Conservation (phyloP, 2,797 vertebrate genomes). For the Gadopsis marmoratus region DNA sequence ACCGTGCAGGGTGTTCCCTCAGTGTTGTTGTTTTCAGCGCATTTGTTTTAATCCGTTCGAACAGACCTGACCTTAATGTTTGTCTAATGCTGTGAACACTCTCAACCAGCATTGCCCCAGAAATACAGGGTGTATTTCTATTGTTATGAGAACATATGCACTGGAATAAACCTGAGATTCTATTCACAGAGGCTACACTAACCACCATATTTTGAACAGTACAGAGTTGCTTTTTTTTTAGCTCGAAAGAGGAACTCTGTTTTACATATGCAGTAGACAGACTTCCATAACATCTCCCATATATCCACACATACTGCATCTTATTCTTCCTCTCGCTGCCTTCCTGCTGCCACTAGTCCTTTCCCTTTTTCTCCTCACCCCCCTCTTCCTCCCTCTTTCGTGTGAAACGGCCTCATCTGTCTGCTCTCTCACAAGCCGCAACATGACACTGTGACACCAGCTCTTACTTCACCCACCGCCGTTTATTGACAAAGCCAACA, state of each 20-base stretch:
- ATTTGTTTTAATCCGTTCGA: slow-evolving; percentile 17
- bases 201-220: too few species aligned
- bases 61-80: slow-evolving; percentile 5
- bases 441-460: slow-evolving; percentile 81
- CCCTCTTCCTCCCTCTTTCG: slow-evolving; percentile 61
- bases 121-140: background rate
- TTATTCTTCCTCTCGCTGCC: slow-evolving; percentile 9
- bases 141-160: background rate
- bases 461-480: slow-evolving; percentile 82
- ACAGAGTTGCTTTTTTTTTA: background rate
- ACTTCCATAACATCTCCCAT: slow-evolving; percentile 23
- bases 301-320: slow-evolving; percentile 28
- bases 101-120: background rate
- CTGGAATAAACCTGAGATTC: background rate
- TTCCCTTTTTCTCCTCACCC: slow-evolving; percentile 32
- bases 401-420: slow-evolving; percentile 80
- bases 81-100: background rate
- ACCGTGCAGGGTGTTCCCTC: slow-evolving; percentile 43
- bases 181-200: background rate
- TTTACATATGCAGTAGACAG: slow-evolving; percentile 24
- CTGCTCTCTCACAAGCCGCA: slow-evolving; percentile 81
- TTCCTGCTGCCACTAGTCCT: slow-evolving; percentile 13
- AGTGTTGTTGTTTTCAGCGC: slow-evolving; percentile 37
- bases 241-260: slow-evolving; percentile 39
- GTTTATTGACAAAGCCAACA: slow-evolving; percentile 80